Base-by-base conservation (phyloP, 2,888 invertebrate species). In the Lypha dubia region DNA sequence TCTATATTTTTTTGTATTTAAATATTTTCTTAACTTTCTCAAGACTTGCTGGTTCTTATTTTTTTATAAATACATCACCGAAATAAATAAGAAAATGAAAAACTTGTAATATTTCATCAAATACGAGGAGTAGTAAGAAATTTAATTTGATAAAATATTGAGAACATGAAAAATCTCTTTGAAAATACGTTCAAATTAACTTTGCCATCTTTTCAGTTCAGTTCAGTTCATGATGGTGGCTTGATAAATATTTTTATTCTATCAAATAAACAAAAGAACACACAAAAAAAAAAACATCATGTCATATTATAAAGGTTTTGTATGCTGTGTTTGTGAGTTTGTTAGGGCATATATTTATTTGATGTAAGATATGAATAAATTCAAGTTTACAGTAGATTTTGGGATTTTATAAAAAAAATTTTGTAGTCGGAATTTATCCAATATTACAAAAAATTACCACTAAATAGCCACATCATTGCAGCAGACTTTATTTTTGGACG, bases 81-180 rank as follows among this genome's bases (percentile, higher is more conserved):
- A 32, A 17, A 49, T 71, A 8, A 24, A 51, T 35, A 62, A 5
- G 46, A 65, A 53, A 58, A n/a, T n/a, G 49, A 38, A 53, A 28
- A 44, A 49, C 35, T 20, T 67, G 58, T 81, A 41, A 77, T 68
- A 74, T 81, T 77, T 81, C 44, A 63, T 68, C 77, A 79, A 60
- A 79, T 79, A n/a, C n/a, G n/a, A n/a, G n/a, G n/a, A n/a, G n/a
- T n/a, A 65, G 58, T 49, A 71, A 71, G 81, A 81, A 75, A 81
- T 81, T 81, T 81, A 74, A 70, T 49, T 71, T 75, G 81, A 74
- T 79, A 77, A 84, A 81, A 81, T 84, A 84, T 84, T 84, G 81
- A 58, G 74, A 84, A 81, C 70, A 81, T 63, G 81, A 81, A 81
- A 84, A 84, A 84, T 84, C 81, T 77, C 84, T 84, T 81, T 84